phyloP scores from a whole-genome alignment of 1,140 invertebrate genomes.

The Magallana gigas region DNA sequence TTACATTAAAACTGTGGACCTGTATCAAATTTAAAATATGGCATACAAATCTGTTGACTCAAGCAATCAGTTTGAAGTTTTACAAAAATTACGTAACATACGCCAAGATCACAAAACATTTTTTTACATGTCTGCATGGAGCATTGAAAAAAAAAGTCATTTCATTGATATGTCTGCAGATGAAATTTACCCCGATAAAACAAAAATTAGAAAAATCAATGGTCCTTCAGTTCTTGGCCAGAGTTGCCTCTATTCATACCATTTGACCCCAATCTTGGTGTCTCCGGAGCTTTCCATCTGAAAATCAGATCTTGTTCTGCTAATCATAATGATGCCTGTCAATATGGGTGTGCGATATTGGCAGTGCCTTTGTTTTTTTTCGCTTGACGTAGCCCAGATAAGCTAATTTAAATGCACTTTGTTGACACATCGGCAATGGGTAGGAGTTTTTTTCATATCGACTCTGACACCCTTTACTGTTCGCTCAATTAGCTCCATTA shows the following conservation, averaged over 20 bases:
- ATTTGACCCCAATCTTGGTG: not conserved
- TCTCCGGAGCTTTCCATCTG: not conserved
- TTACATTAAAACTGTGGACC: too few relatives aligned
- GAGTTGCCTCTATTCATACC: not conserved
- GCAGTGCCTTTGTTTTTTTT: not conserved
- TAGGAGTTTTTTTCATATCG: not conserved
- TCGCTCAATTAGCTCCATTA: constrained; percentile 10
- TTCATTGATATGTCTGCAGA: too few relatives aligned
- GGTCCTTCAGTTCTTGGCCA: not conserved
- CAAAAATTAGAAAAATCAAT: not conserved
- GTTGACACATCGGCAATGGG: not conserved
- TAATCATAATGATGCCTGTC: constrained; percentile 2
- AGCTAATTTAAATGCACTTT: constrained; percentile 34
- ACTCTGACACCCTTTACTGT: constrained; percentile 13
- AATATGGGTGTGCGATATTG: not conserved
- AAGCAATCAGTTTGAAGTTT: too few relatives aligned
- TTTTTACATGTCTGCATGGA: too few relatives aligned
- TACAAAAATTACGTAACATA: too few relatives aligned
- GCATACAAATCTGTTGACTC: too few relatives aligned
- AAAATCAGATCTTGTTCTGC: not conserved
- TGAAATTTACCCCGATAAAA: not conserved
- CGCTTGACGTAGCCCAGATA: constrained; percentile 5
- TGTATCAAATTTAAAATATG: too few relatives aligned
- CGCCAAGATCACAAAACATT: too few relatives aligned
- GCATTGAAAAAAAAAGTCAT: too few relatives aligned